Base-by-base conservation (phyloP, 2,888 invertebrate genomes). In the Cerastoderma edule region DNA sequence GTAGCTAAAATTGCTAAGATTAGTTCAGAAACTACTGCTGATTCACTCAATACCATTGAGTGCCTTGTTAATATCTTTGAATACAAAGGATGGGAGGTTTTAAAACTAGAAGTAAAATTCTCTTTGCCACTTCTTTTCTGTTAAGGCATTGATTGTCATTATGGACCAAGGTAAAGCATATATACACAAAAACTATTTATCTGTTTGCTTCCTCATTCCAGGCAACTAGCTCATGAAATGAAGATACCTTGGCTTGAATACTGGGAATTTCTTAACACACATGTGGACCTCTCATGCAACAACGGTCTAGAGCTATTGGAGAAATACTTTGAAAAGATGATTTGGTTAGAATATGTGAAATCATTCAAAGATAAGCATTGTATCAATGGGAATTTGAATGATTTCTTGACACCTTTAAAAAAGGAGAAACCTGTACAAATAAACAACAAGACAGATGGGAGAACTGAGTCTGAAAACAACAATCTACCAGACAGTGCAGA, bases 221-320 rank as follows among this genome's bases (percentile, higher is more conserved):
- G 92, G 74, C 80, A 88, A 28, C 78, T 92, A 10, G 92, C 92
- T 8, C 84, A 87, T 63, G 87, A 88, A 22, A 80, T 89, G 76
- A 67, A 85, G 1, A 80, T 91, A 5, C 85, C 95, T 13, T 98
- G 98, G 98, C 95, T 95, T 78, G 98, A 99, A 90, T 97, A 97
- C 93, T 99, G 98, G 98, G 95, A 96, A 6, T 98, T 98, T 91
- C 93, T 98, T 19, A 95, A 96, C 85, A 95, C 95, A 1, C 97
- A 96, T 92, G 94, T 96, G 0, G 96, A 99, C 92, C 94, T 99
- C 6, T 93, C 95, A 0, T 95, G 96, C 0, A 90, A 93, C 0
- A 95, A 96, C 70, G 98, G 98, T 0, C 94, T 98, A 10, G 88
- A 93, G 0, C 93, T 95, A 53, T 92, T 99, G 13, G 98, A 99